Evolutionary conservation across 2,797 vertebrate species (phyloP), one percentile per base, ranked within the genome.

Genomic region (Onychomys leucogaster): DNA sequence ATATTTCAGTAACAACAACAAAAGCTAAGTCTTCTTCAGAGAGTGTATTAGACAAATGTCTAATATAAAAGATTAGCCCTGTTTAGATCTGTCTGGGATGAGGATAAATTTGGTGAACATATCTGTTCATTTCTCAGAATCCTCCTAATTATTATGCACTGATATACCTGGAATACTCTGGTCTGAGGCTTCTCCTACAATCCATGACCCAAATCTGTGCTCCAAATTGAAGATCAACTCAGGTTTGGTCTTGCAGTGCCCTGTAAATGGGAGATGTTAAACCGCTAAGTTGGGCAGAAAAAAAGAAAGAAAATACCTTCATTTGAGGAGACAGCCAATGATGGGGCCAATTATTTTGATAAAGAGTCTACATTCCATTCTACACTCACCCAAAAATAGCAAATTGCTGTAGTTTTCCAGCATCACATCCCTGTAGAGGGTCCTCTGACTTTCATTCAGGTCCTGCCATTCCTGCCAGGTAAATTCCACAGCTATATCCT

Each of bases 401-500:
- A 95, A 67, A 67, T 75, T 93, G 57, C 75, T 82, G 41, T 93
- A 95, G 63, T 95, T 95, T 76, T 95, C 96, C 83, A 95, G 59
- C 96, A 96, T 96, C 63, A 95, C 94, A 12, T 94, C 96, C 52
- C 52, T 81, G 91, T 96, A 95, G 16, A 96, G 83, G 14, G 75
- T 90, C 32, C 59, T 90, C 91, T 95, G 96, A 27, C 65, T 76
- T 52, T n/a, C 57, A 23, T 13, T 37, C 41, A 96, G 82, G 8
- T 61, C 43, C 27, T 94, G 82, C 96, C 96, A 96, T 43, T 96
- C 91, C 65, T 95, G 88, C 49, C 71, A n/a, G 49, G 96, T 90
- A 65, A 96, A 95, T 13, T 84, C 91, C 80, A 96, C 71, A 23
- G 91, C 91, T 32, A 95, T 46, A 27, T 96, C 96, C 27, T 96